Base-by-base conservation (phyloP, 2,797 vertebrate genomes). In the Avahi laniger region DNA sequence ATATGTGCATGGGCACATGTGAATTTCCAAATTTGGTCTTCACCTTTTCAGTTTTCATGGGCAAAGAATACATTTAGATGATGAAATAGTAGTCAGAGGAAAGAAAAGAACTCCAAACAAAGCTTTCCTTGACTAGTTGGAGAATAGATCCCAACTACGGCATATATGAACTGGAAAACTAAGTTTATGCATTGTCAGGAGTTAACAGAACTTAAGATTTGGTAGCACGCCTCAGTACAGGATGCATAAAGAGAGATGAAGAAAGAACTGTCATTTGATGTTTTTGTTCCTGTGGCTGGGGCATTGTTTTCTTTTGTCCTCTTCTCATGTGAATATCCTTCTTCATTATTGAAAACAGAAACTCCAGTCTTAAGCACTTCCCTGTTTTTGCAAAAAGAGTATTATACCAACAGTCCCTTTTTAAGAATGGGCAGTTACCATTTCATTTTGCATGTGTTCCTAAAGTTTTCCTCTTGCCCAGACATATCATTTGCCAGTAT, bases 41-140 rank as follows among this genome's bases (percentile, higher is more conserved):
- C 26, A 72, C 52, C 22, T 87, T 82, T 63, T 90, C 14, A 30
- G 93, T 90, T 96, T 90, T 87, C 95, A 97, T 90, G 97, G 96
- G 97, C 97, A 96, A 97, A 97, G 97, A 96, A 57, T 22, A 97
- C 94, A 69, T 50, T 82, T 69, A 48, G 61, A 69, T 67, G 73
- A 82, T 38, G 63, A 89, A 70, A 43, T 0, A 70, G 50, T 0
- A 65, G 38, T 57, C 28, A 67, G 35, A 67, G 33, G 2, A 83
- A 81, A 33, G 70, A 41, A 89, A 82, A 82, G 35, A 89, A 38
- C 30, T 48, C 46, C 18, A 38, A 81, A 59, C 52, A 80, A 59
- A 84, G 69, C 5, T 33, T 93, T 61, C 57, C 81, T 88, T 26
- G 38, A 46, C 15, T 4, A 63, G 35, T 48, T 70, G 54, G 50